phyloP scores from a whole-genome alignment of 1,140 invertebrate species.

The Thaumatotibia leucotreta region DNA sequence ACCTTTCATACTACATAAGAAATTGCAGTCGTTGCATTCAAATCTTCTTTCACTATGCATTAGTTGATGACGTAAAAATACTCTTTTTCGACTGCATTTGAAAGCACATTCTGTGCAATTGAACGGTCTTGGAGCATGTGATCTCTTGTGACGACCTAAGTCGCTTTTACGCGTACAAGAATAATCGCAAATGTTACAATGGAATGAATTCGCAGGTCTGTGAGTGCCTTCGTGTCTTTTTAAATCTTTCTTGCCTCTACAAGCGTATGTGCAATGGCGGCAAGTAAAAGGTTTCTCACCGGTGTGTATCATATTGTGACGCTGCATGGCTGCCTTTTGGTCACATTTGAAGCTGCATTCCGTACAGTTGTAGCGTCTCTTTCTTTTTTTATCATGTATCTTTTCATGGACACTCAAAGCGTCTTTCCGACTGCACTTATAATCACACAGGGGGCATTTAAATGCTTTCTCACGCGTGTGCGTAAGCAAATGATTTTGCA shows the following conservation, averaged over 20 bases:
- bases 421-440: slow-evolving; percentile 7
- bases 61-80: neutral
- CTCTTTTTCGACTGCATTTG: neutral
- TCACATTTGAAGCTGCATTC: neutral
- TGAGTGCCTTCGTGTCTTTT: neutral
- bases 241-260: neutral
- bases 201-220: neutral
- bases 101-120: neutral
- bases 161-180: neutral
- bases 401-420: neutral
- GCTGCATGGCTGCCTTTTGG: neutral
- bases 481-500: slow-evolving; percentile 17
- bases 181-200: neutral
- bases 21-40: neutral
- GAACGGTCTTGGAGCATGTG: neutral
- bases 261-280: neutral
- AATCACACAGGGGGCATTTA: slow-evolving; percentile 45
- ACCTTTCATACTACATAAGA: neutral
- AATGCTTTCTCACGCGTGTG: slow-evolving; percentile 43
- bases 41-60: neutral
- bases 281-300: slow-evolving; percentile 21
- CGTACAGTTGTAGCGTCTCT: neutral
- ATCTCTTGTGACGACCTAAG: neutral
- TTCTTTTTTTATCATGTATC: neutral
- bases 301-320: slow-evolving; percentile 35